Base-by-base conservation (phyloP, 1,140 invertebrate species). In the Heliconius melpomene region DNA sequence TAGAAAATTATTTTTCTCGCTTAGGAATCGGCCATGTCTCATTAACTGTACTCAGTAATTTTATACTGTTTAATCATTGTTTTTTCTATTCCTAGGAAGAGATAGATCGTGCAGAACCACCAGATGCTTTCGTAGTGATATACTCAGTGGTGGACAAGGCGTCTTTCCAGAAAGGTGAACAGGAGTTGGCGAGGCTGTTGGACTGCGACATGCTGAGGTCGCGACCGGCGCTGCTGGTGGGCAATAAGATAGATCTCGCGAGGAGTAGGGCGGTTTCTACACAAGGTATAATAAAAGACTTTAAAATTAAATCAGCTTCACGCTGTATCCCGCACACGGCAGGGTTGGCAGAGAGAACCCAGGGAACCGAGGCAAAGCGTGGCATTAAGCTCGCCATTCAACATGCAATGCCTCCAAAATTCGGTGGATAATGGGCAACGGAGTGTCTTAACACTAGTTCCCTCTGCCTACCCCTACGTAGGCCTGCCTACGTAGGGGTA, bases 181-280 rank as follows among this genome's bases (percentile, higher is more conserved):
- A 97, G 82, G 96, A 98, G 81, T 86, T 98, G 52, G 95, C 95
- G 38, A 95, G 96, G 77, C 94, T 98, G 9, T 96, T 97, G 85
- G 97, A 98, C 88, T 95, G 96, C 86, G 97, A 98, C 86, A 94
- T 98, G 80, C 94, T 97, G 32, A 95, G 97, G 38, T 95, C 96
- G 2, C 95, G 97, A 85, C 97, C 98, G 1, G 96, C 98, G 52
- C 97, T 99, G 80, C 93, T 99, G 50, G 98, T 98, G 7, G 99
- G 97, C 23, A 99, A 99, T 94, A 99, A 99, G 95, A 97, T 98
- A 77, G 99, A 99, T 94, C 95, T 99, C 85, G 99, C 98, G 38
- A 95, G 99, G 82, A 98, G 97, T 88, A 95, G 98, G 89, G 96
- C 97, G 29, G 97, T 99, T 20, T 97, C 97, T 23, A 96, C 97